phyloP scores from a whole-genome alignment of 2,113 vertebrate species.

The Sisor rabdophorus region DNA sequence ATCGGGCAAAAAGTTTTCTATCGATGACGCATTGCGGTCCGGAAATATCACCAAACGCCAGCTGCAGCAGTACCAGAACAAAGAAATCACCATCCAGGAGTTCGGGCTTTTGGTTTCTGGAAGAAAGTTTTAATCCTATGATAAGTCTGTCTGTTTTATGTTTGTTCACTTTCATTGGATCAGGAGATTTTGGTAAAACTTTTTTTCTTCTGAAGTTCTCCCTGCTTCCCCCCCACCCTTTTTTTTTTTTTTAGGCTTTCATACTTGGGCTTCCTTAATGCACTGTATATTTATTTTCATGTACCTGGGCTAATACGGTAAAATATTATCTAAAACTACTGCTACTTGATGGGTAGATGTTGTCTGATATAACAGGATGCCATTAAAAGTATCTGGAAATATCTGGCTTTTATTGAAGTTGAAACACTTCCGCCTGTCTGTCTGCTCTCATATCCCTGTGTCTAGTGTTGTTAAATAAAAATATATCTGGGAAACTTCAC shows the following conservation, averaged over 20 bases:
- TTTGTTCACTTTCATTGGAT: neutral
- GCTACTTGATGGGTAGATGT: neutral
- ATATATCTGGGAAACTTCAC: constrained; percentile 5
- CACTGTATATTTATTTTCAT: constrained; percentile 40
- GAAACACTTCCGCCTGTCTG: neutral
- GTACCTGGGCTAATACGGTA: constrained; percentile 24
- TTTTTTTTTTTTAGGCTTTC: neutral
- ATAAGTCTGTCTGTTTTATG: neutral
- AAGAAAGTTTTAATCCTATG: constrained; percentile 49
- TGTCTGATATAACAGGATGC: constrained; percentile 10
- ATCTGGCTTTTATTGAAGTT: neutral
- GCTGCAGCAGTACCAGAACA: constrained; percentile 86
- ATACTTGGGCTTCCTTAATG: constrained; percentile 16
- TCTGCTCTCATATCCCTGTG: neutral
- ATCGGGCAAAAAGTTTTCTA: constrained; percentile 90
- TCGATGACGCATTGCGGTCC: constrained; percentile 82
- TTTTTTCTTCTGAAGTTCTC: constrained; percentile 5
- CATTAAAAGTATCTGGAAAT: neutral
- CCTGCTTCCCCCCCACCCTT: too few relatives aligned
- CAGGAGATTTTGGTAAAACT: neutral
- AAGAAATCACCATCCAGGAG: constrained; percentile 94
- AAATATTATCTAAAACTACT: neutral
- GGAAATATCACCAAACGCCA: constrained; percentile 80
- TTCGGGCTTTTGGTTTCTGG: constrained; percentile 88
- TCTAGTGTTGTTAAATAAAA: constrained; percentile 6